Evolutionary conservation across 2,888 invertebrate species (phyloP), one percentile per base, ranked within the genome.

Genomic region (Sepiola atlantica): DNA sequence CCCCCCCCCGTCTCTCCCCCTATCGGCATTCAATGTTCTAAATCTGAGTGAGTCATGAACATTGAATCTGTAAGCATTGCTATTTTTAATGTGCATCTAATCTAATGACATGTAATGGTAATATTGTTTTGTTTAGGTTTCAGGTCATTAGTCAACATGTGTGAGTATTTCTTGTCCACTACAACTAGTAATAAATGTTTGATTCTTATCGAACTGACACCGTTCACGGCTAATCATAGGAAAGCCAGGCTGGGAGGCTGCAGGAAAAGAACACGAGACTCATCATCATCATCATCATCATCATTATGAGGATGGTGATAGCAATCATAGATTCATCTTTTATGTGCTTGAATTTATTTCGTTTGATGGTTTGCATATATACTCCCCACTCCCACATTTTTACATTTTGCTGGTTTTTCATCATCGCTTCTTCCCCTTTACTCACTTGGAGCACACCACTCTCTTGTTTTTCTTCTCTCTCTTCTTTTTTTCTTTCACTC

Each of bases 61-160:
- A n/a, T 77, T n/a, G 77, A n/a, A 61, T 61, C 61, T 24, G 4
- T 61, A 61, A 77, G n/a, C 77, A 77, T 77, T 77, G 16, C 77
- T 77, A 77, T 77, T n/a, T 77, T 77, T 77, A 77, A 77, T 77
- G 77, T 77, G n/a, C n/a, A 10, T 61, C 61, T 61, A 61, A 77
- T 77, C 77, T n/a, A 77, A 77, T 77, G 77, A 77, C 77, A 45
- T 77, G 77, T n/a, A 77, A 77, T 77, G 77, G 61, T 61, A 61
- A 77, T 77, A 77, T n/a, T n/a, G 10, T 77, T n/a, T 61, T 24
- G 61, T 61, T 24, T 12, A 61, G 24, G 61, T 61, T 61, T 61
- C 61, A 28, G 28, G 28, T 61, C 28, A 61, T 61, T 61, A 61
- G 61, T 28, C 61, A 28, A 61, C 61, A 61, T 61, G 61, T 61